Evolutionary conservation across 2,113 vertebrate genomes (phyloP).

Genomic region (Hyperopisus bebe): DNA sequence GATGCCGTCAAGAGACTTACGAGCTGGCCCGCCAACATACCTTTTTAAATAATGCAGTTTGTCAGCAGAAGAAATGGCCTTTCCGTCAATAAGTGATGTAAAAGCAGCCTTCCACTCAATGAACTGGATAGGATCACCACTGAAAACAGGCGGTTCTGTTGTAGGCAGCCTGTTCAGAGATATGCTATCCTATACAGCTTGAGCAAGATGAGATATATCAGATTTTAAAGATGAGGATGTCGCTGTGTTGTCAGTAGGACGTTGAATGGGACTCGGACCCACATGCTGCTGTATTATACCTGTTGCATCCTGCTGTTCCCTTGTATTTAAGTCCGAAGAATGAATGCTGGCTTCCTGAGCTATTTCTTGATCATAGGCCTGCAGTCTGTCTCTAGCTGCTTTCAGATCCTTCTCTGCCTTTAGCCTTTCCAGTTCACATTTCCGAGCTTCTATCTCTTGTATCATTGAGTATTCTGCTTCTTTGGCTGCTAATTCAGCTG

Average conservation of each 20-base stretch:
- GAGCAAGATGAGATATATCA: background rate
- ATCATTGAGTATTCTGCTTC: background rate
- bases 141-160: too few relatives aligned
- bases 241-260: background rate
- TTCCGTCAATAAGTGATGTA: too few relatives aligned
- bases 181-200: too few relatives aligned
- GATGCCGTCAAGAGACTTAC: too few relatives aligned
- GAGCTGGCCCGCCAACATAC: too few relatives aligned
- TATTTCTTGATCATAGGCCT: background rate
- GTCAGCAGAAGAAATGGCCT: too few relatives aligned
- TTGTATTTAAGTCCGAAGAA: conserved; percentile 2
- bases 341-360: conserved; percentile 18
- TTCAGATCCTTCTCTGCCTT: background rate
- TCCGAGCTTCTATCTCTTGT: background rate
- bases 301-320: background rate
- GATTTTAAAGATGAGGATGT: background rate
- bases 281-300: background rate
- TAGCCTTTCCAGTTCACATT: background rate
- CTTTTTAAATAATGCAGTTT: too few relatives aligned
- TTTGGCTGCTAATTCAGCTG: background rate
- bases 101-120: too few relatives aligned
- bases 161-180: too few relatives aligned
- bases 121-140: too few relatives aligned
- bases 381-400: background rate
- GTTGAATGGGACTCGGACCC: background rate